Evolutionary conservation across 2,113 vertebrate genomes (phyloP).

Genomic region (Agapornis roseicollis): DNA sequence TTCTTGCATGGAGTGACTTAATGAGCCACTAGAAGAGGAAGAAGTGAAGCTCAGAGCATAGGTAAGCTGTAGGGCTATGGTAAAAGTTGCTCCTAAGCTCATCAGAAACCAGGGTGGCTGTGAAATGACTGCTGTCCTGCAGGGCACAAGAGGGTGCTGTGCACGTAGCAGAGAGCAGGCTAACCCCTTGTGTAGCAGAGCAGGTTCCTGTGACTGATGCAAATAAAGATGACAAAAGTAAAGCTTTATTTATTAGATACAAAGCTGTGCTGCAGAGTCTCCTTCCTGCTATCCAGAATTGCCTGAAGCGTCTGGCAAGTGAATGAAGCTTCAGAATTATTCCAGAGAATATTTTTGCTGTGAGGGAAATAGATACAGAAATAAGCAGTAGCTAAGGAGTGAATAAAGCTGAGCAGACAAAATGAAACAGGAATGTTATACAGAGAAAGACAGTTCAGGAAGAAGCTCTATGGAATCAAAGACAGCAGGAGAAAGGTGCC

Average conservation of each 20-base stretch:
- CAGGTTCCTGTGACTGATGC: not conserved
- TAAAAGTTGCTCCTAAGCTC: not conserved
- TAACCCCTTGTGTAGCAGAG: too few species aligned
- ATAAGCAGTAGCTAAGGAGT: not conserved
- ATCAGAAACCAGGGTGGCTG: not conserved
- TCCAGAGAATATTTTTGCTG: not conserved
- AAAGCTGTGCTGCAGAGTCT: not conserved
- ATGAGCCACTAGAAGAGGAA: not conserved
- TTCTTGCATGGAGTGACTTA: not conserved
- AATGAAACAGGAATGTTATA: not conserved
- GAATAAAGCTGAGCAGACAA: not conserved
- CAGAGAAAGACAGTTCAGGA: not conserved
- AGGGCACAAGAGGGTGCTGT: constrained; percentile 64
- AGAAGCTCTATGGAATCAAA: not conserved
- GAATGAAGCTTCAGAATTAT: not conserved
- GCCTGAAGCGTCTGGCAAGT: not conserved
- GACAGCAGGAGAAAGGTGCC: not conserved
- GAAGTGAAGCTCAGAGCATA: not conserved
- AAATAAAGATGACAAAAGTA: not conserved
- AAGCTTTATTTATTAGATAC: not conserved
- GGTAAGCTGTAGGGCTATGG: not conserved
- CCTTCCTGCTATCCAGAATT: not conserved
- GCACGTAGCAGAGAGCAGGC: not conserved
- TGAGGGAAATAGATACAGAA: not conserved
- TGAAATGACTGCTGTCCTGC: not conserved